These are phyloP conservation scores for Papilio polyxenes DNA, from an alignment of 1,140 invertebrate species.

Conservation along the genomic window DNA sequence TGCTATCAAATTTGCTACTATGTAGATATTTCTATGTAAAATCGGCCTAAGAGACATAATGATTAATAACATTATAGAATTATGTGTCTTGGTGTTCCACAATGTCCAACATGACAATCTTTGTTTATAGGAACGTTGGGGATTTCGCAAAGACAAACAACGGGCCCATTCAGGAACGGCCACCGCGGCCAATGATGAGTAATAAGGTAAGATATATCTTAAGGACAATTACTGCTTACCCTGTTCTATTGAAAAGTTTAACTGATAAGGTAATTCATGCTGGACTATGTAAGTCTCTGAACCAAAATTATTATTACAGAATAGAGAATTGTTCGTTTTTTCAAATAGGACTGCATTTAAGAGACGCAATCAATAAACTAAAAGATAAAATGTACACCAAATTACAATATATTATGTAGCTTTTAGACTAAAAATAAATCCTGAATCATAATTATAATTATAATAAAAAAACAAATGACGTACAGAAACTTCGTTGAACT, in stretches of 20 bases:
- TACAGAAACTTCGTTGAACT: not conserved
- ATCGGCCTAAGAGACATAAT: not conserved
- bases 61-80: not conserved
- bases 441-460: too few relatives aligned
- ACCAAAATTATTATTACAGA: too few relatives aligned
- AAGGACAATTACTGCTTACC: not conserved
- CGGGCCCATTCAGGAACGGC: conserved; percentile 21
- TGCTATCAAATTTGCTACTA: too few relatives aligned
- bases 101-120: conserved; percentile 12
- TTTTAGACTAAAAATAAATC: not conserved
- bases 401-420: too few relatives aligned
- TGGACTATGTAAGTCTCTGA: too few relatives aligned
- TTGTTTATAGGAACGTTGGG: conserved; percentile 27
- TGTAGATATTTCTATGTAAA: not conserved
- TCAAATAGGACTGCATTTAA: too few relatives aligned
- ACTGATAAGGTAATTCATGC: too few relatives aligned
- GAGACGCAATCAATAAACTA: too few relatives aligned
- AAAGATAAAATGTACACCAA: too few relatives aligned
- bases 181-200: conserved; percentile 29
- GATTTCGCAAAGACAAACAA: not conserved
- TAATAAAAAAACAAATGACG: not conserved
- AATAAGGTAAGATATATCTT: conserved; percentile 14
- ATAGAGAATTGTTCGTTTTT: too few relatives aligned
- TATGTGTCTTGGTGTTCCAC: not conserved
- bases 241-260: not conserved